Conservation (phyloP, 2,888 invertebrate species). For the Hipparchia semele region DNA sequence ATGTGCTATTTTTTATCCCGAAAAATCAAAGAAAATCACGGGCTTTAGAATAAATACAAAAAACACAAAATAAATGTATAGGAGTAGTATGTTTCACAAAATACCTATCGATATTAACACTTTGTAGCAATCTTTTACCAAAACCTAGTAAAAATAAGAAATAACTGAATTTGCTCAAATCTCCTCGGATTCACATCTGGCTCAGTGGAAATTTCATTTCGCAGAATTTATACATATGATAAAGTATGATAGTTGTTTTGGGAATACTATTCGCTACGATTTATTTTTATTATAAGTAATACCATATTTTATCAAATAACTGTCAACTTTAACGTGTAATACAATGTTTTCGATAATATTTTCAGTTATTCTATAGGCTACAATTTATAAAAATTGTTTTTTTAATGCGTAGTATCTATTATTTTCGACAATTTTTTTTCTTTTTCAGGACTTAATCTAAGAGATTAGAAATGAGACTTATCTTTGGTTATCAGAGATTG, state of each 20-base stretch:
- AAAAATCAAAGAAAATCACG: too few species aligned
- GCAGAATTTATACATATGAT: conserved; percentile 7
- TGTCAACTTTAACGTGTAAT: neutral
- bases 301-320: neutral
- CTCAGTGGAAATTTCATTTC: conserved; percentile 10
- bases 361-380: neutral
- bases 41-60: too few species aligned
- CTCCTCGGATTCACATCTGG: conserved; percentile 17
- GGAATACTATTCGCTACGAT: conserved; percentile 3
- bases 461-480: too few species aligned
- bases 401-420: too few species aligned
- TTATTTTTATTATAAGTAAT: neutral
- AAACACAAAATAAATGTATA: too few species aligned
- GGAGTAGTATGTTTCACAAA: neutral
- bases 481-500: neutral
- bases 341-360: neutral
- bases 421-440: too few species aligned
- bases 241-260: conserved; percentile 6
- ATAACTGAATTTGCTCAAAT: conserved; percentile 12
- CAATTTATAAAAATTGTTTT: too few species aligned
- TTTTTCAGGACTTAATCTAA: too few species aligned
- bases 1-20: too few species aligned
- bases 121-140: neutral
- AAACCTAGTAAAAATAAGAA: neutral
- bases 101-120: neutral